A percentile compares a stretch with the other conserved stretches of the same genome.
These are phyloP conservation scores for Zootoca vivipara DNA, from an alignment of 2,113 vertebrate species.

Conservation along the genomic window DNA sequence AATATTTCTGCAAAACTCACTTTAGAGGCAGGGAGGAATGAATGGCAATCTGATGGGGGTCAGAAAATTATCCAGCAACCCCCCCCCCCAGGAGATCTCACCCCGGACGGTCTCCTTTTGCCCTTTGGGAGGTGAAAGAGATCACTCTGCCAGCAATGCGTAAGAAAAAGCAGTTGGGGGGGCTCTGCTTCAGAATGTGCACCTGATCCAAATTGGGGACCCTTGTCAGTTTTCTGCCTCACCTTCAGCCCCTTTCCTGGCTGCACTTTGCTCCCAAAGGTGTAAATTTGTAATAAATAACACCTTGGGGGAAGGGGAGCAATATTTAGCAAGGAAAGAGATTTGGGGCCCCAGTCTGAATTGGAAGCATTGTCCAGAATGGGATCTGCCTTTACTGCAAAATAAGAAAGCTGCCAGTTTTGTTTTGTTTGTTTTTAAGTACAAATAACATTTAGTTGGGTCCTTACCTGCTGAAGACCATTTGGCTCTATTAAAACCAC, in stretches of 20 bases:
- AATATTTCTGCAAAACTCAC: no score
- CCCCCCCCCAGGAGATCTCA: no score
- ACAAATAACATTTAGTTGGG: not conserved
- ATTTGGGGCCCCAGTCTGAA: not conserved
- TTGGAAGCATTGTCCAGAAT: not conserved
- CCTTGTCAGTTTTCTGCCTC: no score
- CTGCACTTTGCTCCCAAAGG: not conserved
- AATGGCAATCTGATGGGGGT: no score
- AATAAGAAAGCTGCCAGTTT: not conserved
- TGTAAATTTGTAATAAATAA: not conserved
- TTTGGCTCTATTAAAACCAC: not conserved
- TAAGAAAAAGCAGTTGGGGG: not conserved
- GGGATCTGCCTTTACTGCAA: not conserved
- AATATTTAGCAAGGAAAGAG: not conserved
- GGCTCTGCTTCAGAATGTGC: not conserved
- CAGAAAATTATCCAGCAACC: no score
- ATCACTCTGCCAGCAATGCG: not conserved
- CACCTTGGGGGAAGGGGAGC: not conserved
- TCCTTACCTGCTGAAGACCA: not conserved
- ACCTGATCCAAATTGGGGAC: no score
- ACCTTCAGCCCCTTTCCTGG: no score
- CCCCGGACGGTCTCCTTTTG: no score
- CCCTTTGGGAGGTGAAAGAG: no score
- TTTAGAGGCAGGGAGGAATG: no score
- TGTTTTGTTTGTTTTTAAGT: not conserved